Evolutionary conservation across 1,140 invertebrate genomes (phyloP), one percentile per base, ranked within the genome.

Genomic region (Akabosia matsudoensis): DNA sequence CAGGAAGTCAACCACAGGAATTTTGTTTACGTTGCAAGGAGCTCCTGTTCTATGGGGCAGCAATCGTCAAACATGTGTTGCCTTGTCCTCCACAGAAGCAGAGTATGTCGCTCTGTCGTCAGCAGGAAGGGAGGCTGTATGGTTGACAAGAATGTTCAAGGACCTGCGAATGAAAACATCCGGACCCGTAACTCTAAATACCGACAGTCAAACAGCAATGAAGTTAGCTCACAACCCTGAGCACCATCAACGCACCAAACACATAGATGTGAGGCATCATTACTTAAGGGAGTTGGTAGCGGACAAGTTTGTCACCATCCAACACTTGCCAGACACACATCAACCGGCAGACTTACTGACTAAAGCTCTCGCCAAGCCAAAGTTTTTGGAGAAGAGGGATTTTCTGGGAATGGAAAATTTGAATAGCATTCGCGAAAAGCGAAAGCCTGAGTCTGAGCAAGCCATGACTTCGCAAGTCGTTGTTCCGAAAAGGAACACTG

Each of bases 231-330:
- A 82, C 76, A 84, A 85, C 70, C 82, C 82, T 37, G 82, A 84
- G 28, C 82, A 79, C 54, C 82, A 85, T 70, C 71, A 77, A 31
- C 76, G 83, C 37, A 84, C 82, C 0, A 86, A 86, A 71, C 84
- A 85, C 75, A 85, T 85, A 64, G 83, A 85, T 70, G 76, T 86
- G 0, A 77, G 80, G 34, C 82, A 83, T 73, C 83, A 85, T 78
- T 85, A 83, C 56, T 80, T 83, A 4, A 56, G 75, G 22, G 1
- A 14, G 3, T 33, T 76, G 31, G 10, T 71, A 13, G 73, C 76
- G 10, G 54, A 33, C 0, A 24, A 76, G 16, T 0, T 71, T n/a
- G 71, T 81, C 18, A 70, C 51, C 24, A 13, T 82, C 2, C 28
- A 80, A 28, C 70, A 79, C 37, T 16, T 79, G 14, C 74, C 76